These are phyloP conservation scores for Nomada goodeniana DNA, from an alignment of 2,888 invertebrate species.

Conservation along the genomic window DNA sequence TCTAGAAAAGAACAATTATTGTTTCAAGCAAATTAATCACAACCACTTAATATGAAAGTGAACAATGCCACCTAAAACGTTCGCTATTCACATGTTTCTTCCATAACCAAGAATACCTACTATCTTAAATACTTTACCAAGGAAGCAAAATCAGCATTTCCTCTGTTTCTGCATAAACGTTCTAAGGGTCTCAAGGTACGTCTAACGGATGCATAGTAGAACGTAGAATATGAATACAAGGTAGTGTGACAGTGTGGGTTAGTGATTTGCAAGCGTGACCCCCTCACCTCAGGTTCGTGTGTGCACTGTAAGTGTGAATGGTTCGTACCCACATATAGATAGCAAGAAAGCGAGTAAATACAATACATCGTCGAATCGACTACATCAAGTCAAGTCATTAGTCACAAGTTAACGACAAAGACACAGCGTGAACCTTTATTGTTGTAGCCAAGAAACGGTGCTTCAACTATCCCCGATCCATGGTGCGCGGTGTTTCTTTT, in stretches of 20 bases:
- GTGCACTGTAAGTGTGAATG: slow-evolving; percentile 47
- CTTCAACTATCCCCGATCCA: slow-evolving; percentile 46
- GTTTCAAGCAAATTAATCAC: no score
- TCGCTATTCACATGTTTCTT: no score
- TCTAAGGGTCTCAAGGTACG: neutral
- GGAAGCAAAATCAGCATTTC: neutral
- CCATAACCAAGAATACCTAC: no score
- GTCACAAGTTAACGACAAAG: slow-evolving; percentile 23
- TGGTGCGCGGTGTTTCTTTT: slow-evolving; percentile 56
- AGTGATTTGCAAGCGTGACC: slow-evolving; percentile 65
- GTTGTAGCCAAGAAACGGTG: slow-evolving; percentile 49
- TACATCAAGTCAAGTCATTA: slow-evolving; percentile 23
- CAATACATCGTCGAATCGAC: slow-evolving; percentile 40
- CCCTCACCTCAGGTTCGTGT: slow-evolving; percentile 39
- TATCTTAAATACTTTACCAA: no score
- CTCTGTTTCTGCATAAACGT: neutral
- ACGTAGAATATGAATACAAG: neutral
- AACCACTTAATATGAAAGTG: no score
- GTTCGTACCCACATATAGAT: slow-evolving; percentile 35
- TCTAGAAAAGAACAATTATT: neutral
- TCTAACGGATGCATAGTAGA: slow-evolving; percentile 43
- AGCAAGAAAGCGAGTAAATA: slow-evolving; percentile 54
- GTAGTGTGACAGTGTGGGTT: slow-evolving; percentile 34
- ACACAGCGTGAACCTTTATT: slow-evolving; percentile 43
- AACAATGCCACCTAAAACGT: no score